phyloP scores from a whole-genome alignment of 2,113 vertebrate genomes.

The Callospermophilus lateralis region DNA sequence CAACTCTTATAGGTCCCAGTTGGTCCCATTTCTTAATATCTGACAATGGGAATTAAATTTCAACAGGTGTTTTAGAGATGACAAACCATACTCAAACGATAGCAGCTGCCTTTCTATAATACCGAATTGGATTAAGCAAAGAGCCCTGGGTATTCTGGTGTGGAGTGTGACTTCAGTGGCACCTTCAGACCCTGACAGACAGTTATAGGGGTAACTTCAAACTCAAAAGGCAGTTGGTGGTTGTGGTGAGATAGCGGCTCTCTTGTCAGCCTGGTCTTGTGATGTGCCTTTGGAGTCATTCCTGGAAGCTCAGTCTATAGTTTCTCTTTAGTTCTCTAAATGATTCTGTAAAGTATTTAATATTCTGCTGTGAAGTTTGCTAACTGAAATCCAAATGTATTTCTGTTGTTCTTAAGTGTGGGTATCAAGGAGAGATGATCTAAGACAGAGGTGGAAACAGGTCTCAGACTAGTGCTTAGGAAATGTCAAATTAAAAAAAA shows the following conservation, averaged over 20 bases:
- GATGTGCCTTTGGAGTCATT: not conserved
- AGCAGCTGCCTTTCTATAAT: not conserved
- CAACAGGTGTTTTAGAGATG: not conserved
- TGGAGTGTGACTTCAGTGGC: too few relatives aligned
- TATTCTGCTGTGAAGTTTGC: not conserved
- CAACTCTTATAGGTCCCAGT: not conserved
- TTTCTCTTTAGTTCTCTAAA: not conserved
- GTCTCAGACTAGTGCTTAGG: not conserved
- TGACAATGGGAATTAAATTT: not conserved
- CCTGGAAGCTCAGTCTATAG: not conserved
- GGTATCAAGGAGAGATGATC: not conserved
- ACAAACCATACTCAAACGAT: not conserved
- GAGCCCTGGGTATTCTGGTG: not conserved
- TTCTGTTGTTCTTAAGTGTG: not conserved
- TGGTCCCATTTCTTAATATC: not conserved
- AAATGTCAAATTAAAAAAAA: not conserved
- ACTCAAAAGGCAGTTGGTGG: not conserved
- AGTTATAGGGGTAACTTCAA: not conserved
- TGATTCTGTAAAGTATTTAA: not conserved
- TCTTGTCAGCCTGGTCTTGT: not conserved
- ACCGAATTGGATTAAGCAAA: not conserved
- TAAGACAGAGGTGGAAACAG: not conserved
- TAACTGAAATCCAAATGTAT: not conserved
- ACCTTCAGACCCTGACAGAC: too few relatives aligned
- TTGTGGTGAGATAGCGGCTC: fast-evolving